A percentile compares a stretch with the other conserved stretches of the same genome.
phyloP scores from a whole-genome alignment of 2,797 vertebrate genomes.

The Ciconia nigra region DNA sequence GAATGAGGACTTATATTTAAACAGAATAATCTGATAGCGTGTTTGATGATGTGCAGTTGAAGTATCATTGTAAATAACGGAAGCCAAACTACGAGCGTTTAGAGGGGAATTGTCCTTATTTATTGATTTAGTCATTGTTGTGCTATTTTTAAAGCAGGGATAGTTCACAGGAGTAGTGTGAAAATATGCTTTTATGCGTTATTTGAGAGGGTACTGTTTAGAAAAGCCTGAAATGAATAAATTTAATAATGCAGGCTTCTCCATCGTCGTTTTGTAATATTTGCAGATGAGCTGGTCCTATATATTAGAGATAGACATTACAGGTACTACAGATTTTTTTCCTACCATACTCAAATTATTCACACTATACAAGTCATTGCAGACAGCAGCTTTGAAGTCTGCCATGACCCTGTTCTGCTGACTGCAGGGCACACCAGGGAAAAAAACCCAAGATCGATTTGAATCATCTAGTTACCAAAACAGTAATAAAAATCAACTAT shows the following conservation, averaged over 20 bases:
- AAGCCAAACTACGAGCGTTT: not conserved
- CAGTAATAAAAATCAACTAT: too few relatives aligned
- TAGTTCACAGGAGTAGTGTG: not conserved
- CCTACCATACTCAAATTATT: not conserved
- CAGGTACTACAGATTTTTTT: not conserved
- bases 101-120: not conserved
- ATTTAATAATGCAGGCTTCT: not conserved
- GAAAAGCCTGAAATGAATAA: not conserved
- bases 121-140: not conserved
- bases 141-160: not conserved
- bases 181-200: not conserved
- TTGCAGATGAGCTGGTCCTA: not conserved
- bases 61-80: not conserved
- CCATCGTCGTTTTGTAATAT: not conserved
- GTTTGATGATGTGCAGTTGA: not conserved
- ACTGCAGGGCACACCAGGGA: not conserved
- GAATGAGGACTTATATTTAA: not conserved
- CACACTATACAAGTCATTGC: not conserved
- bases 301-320: too few relatives aligned
- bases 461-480: not conserved
- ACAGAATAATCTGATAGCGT: not conserved
- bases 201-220: not conserved
- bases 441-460: too few relatives aligned
- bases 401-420: not conserved
- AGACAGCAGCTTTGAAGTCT: not conserved